Evolutionary conservation across 2,113 vertebrate genomes (phyloP).

Genomic region (Rana temporaria): DNA sequence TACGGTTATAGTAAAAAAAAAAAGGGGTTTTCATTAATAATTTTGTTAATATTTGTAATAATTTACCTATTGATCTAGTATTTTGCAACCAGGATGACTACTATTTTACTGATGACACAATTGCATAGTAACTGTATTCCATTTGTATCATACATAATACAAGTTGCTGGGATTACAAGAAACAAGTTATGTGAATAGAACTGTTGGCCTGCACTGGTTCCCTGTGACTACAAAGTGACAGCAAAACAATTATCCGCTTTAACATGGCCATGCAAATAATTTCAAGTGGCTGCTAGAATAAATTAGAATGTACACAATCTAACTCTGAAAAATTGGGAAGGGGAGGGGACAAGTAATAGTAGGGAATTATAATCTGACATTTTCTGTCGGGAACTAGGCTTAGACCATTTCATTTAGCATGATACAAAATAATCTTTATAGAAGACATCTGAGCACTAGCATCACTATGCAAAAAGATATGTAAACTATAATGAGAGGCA

Average conservation of each 20-base stretch:
- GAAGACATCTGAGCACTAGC: conserved; percentile 28
- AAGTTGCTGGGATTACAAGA: background rate
- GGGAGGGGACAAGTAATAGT: conserved; percentile 3
- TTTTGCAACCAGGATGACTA: no score
- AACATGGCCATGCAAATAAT: conserved; percentile 27
- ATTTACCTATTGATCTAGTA: no score
- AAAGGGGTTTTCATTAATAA: no score
- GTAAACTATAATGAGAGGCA: conserved; percentile 31
- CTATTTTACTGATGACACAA: no score
- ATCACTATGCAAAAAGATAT: conserved; percentile 36
- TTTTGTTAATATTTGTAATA: no score
- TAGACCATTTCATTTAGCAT: conserved; percentile 35
- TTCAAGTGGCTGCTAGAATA: conserved; percentile 10
- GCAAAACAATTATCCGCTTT: conserved; percentile 7
- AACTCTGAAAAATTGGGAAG: conserved; percentile 6
- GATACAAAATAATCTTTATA: conserved; percentile 42
- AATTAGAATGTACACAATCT: conserved; percentile 43
- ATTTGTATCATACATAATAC: background rate
- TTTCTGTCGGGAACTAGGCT: conserved; percentile 18
- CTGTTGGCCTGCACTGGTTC: background rate
- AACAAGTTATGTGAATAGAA: background rate
- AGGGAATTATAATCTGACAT: conserved; percentile 33
- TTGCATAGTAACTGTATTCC: background rate
- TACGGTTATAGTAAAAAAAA: no score
- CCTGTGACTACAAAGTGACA: background rate